phyloP scores from a whole-genome alignment of 2,888 invertebrate genomes.

The Sphaerophoria taeniata region DNA sequence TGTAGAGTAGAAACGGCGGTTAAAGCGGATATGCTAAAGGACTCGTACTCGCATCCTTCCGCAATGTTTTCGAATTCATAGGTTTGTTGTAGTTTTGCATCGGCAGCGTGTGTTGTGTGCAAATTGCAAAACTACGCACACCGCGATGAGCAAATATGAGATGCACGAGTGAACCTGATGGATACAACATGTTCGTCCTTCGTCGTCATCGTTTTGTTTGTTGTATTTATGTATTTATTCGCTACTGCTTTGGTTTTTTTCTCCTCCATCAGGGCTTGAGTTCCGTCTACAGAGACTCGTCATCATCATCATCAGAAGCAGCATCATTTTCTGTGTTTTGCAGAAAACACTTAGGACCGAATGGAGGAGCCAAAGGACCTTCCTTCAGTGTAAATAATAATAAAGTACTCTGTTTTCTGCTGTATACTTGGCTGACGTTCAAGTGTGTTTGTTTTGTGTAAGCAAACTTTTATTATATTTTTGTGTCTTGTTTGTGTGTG shows the following conservation, averaged over 20 bases:
- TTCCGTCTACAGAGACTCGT: conserved; percentile 16
- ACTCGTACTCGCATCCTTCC: conserved; percentile 35
- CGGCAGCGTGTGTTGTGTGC: conserved; percentile 35
- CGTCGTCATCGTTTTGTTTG: not conserved
- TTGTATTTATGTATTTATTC: conserved; percentile 14
- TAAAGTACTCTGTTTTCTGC: conserved; percentile 49
- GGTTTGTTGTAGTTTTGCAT: conserved; percentile 37
- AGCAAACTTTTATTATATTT: no score
- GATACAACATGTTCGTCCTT: conserved; percentile 42
- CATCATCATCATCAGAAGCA: conserved; percentile 39
- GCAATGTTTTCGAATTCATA: conserved; percentile 53
- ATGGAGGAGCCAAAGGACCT: conserved; percentile 39
- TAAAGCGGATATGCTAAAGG: conserved; percentile 20
- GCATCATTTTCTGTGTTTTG: not conserved
- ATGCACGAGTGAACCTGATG: conserved; percentile 67
- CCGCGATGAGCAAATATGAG: conserved; percentile 61
- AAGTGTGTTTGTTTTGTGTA: not conserved
- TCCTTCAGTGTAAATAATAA: conserved; percentile 66
- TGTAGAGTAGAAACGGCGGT: not conserved
- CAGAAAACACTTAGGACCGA: not conserved
- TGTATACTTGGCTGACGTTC: not conserved
- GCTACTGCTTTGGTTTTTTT: not conserved
- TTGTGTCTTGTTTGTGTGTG: conserved; percentile 20
- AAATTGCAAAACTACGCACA: not conserved
- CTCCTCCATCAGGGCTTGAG: conserved; percentile 14